Conservation (phyloP, 2,797 vertebrate species). For the Pteronotus mesoamericanus region DNA sequence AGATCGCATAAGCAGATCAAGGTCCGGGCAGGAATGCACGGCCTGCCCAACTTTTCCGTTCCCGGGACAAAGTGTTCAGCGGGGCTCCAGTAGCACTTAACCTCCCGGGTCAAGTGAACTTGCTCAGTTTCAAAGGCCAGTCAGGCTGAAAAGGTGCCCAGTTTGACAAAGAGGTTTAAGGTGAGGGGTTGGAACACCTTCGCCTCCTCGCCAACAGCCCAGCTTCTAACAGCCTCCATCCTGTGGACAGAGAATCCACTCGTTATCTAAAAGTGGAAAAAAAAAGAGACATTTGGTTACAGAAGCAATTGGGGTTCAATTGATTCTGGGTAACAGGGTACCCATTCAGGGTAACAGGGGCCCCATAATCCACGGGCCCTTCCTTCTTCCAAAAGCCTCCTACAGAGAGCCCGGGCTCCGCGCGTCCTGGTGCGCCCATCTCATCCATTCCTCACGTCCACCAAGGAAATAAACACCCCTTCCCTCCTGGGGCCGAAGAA, state of each 20-base stretch:
- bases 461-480: neutral
- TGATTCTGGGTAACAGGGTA: neutral
- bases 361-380: neutral
- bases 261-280: neutral
- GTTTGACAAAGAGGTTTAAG: slow-evolving; percentile 64
- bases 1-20: slow-evolving; percentile 74
- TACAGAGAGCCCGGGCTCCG: rapidly evolving
- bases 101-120: slow-evolving; percentile 78
- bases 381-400: neutral
- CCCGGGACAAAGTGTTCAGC: slow-evolving; percentile 72
- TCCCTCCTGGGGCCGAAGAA: too few species aligned
- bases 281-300: neutral
- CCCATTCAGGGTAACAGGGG: neutral
- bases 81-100: slow-evolving; percentile 79
- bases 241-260: neutral
- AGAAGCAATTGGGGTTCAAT: neutral
- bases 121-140: slow-evolving; percentile 57
- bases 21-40: slow-evolving; percentile 70
- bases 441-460: neutral
- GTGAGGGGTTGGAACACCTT: neutral
- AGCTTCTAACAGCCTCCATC: neutral
- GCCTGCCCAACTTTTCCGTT: slow-evolving; percentile 74
- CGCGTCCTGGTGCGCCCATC: neutral
- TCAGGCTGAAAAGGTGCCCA: slow-evolving; percentile 61
- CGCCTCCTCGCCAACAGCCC: neutral